These are phyloP conservation scores for Stichopus horrens DNA, from an alignment of 53 echinoderm and acorn worm species.

Conservation along the genomic window DNA sequence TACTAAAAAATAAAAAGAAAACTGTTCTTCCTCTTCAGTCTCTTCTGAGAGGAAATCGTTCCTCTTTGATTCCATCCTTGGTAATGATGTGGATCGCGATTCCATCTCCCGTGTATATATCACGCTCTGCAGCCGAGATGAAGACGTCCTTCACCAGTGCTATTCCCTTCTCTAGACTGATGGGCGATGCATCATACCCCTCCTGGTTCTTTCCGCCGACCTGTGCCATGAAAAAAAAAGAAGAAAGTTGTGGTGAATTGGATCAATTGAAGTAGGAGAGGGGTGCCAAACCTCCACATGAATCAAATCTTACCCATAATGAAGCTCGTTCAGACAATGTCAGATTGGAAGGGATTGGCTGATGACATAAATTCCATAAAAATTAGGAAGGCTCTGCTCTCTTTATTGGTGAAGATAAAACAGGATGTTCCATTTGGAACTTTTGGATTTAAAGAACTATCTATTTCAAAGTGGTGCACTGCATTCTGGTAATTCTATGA, in stretches of 20 bases:
- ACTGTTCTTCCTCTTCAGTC: constrained; percentile 49
- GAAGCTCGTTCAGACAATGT: no score
- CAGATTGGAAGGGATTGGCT: no score
- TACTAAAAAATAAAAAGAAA: background rate
- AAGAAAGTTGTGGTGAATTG: background rate
- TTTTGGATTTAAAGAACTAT: no score
- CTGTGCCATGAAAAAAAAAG: constrained; percentile 44
- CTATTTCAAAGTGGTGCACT: no score
- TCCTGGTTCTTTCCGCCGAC: constrained; percentile 99
- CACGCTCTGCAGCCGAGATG: constrained; percentile 97
- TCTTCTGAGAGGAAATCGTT: constrained; percentile 97
- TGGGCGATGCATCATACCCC: constrained; percentile 60
- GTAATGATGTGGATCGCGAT: constrained; percentile 83
- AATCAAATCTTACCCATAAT: no score
- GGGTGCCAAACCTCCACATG: no score
- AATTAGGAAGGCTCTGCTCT: no score
- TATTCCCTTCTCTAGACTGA: constrained; percentile 78
- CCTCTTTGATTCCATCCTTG: constrained; percentile 80
- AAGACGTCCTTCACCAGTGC: constrained; percentile 97
- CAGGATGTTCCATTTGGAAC: no score
- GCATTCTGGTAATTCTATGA: no score
- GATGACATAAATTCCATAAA: no score
- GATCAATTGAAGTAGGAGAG: no score
- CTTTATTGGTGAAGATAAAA: no score
- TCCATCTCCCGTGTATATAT: constrained; percentile 98